These are phyloP conservation scores for Mastacembelus armatus DNA, from an alignment of 2,797 vertebrate species.

Conservation along the genomic window DNA sequence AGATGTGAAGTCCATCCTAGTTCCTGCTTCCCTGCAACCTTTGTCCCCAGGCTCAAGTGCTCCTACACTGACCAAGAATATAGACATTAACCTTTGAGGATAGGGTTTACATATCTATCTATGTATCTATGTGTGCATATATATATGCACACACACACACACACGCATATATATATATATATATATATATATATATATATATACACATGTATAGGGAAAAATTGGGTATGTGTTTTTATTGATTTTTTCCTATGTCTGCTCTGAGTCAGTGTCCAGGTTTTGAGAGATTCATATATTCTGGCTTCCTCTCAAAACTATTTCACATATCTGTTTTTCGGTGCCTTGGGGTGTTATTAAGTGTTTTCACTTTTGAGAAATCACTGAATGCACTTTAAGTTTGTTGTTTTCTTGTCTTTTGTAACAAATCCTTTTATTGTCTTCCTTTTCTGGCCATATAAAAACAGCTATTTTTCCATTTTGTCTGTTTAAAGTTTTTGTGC, in stretches of 20 bases:
- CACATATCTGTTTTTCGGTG: slow-evolving; percentile 48
- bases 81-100: slow-evolving; percentile 76
- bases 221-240: slow-evolving; percentile 73
- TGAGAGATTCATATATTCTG: slow-evolving; percentile 64
- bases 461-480: slow-evolving; percentile 24
- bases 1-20: slow-evolving; percentile 61
- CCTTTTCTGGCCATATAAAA: slow-evolving; percentile 10
- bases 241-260: slow-evolving; percentile 70
- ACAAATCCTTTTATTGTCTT: slow-evolving; percentile 22
- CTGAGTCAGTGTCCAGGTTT: slow-evolving; percentile 67
- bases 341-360: slow-evolving; percentile 56
- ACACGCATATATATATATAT: too few relatives aligned
- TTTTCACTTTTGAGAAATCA: slow-evolving; percentile 58
- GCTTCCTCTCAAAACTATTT: slow-evolving; percentile 54
- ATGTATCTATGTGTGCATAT: too few relatives aligned
- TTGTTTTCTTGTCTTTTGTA: slow-evolving; percentile 44
- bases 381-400: slow-evolving; percentile 52
- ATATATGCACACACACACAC: too few relatives aligned
- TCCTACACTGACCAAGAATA: slow-evolving; percentile 58
- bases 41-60: slow-evolving; percentile 65
- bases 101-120: too few relatives aligned
- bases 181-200: slow-evolving; percentile 30
- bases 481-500: slow-evolving; percentile 38
- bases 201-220: slow-evolving; percentile 66
- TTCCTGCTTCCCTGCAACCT: slow-evolving; percentile 59